A percentile compares a stretch with the other conserved stretches of the same genome.
Evolutionary conservation across 2,888 invertebrate genomes (phyloP).

Genomic region (Perizoma affinitatum): DNA sequence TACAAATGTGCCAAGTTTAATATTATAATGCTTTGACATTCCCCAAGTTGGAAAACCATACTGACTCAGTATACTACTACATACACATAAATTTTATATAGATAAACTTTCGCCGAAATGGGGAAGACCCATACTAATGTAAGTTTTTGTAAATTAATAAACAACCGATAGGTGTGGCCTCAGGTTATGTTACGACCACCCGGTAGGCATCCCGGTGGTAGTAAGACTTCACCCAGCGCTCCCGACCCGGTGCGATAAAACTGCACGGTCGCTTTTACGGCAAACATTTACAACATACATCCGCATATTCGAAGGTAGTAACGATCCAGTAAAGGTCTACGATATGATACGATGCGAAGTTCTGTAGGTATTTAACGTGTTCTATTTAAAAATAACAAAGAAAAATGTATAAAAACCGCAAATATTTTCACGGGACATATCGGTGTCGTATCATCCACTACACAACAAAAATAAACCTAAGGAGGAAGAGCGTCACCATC

Average conservation of each 20-base stretch:
- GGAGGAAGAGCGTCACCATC: too few relatives aligned
- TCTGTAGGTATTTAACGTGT: constrained; percentile 60
- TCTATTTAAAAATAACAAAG: constrained; percentile 52
- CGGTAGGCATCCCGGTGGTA: constrained; percentile 48
- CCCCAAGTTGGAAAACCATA: constrained; percentile 27
- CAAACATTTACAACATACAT: constrained; percentile 60
- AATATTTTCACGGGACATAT: too few relatives aligned
- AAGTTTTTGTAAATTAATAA: constrained; percentile 67
- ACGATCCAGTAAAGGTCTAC: constrained; percentile 61
- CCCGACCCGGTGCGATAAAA: constrained; percentile 61
- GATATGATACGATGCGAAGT: constrained; percentile 59
- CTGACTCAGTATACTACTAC: constrained; percentile 27
- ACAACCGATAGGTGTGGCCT: constrained; percentile 59
- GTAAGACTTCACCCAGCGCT: constrained; percentile 54
- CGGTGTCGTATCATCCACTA: too few relatives aligned
- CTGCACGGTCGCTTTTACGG: constrained; percentile 69
- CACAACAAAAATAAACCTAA: too few relatives aligned
- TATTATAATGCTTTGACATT: constrained; percentile 18
- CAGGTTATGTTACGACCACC: constrained; percentile 68
- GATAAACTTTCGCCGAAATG: constrained; percentile 40
- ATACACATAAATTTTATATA: constrained; percentile 22
- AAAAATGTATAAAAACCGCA: too few relatives aligned
- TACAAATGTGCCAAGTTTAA: constrained; percentile 13
- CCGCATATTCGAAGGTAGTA: constrained; percentile 57
- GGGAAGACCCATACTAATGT: constrained; percentile 40